A percentile compares a stretch with the other conserved stretches of the same genome.
These are phyloP conservation scores for Catalaphyllia jardinei DNA, from an alignment of 64 coral and sea anemone genomes.

Conservation along the genomic window DNA sequence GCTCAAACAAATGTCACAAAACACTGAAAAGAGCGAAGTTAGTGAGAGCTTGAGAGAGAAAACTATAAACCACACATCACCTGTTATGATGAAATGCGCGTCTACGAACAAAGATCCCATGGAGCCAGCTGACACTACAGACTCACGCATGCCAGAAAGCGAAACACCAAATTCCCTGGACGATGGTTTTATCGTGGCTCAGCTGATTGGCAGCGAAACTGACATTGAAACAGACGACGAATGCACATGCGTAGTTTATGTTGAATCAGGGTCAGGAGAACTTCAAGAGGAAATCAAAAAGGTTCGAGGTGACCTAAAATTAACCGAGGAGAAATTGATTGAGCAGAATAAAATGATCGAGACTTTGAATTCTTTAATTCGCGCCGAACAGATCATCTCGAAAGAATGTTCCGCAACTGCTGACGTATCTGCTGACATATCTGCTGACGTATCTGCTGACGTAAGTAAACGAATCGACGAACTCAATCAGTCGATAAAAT, in stretches of 20 bases:
- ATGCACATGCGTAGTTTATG: background rate
- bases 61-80: background rate
- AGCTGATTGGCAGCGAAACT: constrained; percentile 30
- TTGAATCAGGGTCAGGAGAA: constrained; percentile 22
- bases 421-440: background rate
- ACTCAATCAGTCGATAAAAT: constrained; percentile 40
- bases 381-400: background rate
- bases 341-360: constrained; percentile 51
- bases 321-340: constrained; percentile 27
- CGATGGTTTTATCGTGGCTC: constrained; percentile 2
- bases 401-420: background rate
- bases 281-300: constrained; percentile 12
- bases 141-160: background rate
- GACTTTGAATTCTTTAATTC: background rate
- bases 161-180: background rate
- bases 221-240: constrained; percentile 11
- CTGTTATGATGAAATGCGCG: background rate
- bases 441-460: no score
- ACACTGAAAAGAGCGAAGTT: background rate
- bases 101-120: constrained; percentile 16
- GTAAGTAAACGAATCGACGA: constrained; percentile 19
- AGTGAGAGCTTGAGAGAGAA: background rate
- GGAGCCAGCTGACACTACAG: background rate
- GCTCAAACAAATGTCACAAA: background rate
- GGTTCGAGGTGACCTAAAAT: constrained; percentile 10